phyloP scores from a whole-genome alignment of 2,113 vertebrate species.

The Corythoichthys haematopterus region DNA sequence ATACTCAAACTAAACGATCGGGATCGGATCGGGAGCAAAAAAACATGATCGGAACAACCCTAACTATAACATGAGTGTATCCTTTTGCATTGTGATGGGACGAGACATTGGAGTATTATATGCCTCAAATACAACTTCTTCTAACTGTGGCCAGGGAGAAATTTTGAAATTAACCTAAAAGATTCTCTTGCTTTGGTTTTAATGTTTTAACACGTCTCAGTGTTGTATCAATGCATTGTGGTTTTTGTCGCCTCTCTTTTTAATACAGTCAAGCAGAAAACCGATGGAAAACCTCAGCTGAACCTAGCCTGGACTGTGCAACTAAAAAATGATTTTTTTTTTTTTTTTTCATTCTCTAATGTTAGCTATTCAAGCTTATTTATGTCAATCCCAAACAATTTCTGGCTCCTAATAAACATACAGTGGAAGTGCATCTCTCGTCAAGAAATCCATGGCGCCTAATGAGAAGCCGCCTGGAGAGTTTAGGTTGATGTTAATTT shows the following conservation, averaged over 20 bases:
- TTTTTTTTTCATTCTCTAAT: not conserved
- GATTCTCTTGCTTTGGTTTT: not conserved
- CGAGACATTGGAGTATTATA: too few relatives aligned
- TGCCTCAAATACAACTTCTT: too few relatives aligned
- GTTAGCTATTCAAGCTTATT: not conserved
- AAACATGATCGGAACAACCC: too few relatives aligned
- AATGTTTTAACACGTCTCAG: slow-evolving; percentile 15
- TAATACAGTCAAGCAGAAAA: not conserved
- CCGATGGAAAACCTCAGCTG: not conserved
- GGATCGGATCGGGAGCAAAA: too few relatives aligned
- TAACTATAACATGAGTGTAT: too few relatives aligned
- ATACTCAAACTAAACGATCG: too few relatives aligned
- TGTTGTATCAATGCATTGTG: not conserved
- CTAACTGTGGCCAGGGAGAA: too few relatives aligned
- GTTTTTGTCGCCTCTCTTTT: not conserved
- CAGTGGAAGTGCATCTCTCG: slow-evolving; percentile 13
- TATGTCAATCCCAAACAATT: slow-evolving; percentile 16
- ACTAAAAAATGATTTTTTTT: too few relatives aligned
- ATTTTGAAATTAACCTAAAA: too few relatives aligned
- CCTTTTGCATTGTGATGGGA: too few relatives aligned
- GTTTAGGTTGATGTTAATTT: slow-evolving; percentile 42
- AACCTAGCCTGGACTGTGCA: not conserved
- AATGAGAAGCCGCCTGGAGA: slow-evolving; percentile 40
- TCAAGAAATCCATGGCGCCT: slow-evolving; percentile 25
- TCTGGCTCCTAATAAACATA: slow-evolving; percentile 25